Evolutionary conservation across 2,888 invertebrate genomes (phyloP).

Genomic region (Drosophila cyrtoloma): DNA sequence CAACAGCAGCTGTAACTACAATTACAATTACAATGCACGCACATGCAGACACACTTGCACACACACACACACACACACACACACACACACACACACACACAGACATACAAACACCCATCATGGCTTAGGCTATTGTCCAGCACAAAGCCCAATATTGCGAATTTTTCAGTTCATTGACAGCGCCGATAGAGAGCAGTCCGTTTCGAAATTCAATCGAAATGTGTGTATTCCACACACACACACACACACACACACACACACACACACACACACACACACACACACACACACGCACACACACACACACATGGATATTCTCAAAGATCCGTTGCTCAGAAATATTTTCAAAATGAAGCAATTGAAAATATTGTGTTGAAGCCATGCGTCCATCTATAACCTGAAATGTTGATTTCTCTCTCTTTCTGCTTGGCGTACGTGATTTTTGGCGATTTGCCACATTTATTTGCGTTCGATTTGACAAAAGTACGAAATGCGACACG

Average conservation of each 20-base stretch:
- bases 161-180: slow-evolving; percentile 65
- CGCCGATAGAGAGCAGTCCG: slow-evolving; percentile 50
- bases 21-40: slow-evolving; percentile 53
- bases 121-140: slow-evolving; percentile 48
- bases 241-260: not conserved
- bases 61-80: not conserved
- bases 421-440: slow-evolving; percentile 63
- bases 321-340: not conserved
- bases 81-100: not conserved
- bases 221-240: not conserved
- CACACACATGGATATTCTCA: not conserved
- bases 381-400: not conserved
- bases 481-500: slow-evolving; percentile 1
- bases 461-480: slow-evolving; percentile 55
- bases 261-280: not conserved
- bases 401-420: slow-evolving; percentile 13
- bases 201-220: not conserved
- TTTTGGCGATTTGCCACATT: slow-evolving; percentile 66
- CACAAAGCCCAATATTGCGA: slow-evolving; percentile 55
- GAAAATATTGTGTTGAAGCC: slow-evolving; percentile 4
- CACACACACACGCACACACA: not conserved
- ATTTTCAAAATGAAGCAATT: slow-evolving; percentile 25
- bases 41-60: not conserved
- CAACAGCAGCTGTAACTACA: slow-evolving; percentile 52
- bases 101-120: slow-evolving; percentile 25